These are phyloP conservation scores for Dendroctonus ponderosae DNA, from an alignment of 1,140 invertebrate genomes.

Conservation along the genomic window DNA sequence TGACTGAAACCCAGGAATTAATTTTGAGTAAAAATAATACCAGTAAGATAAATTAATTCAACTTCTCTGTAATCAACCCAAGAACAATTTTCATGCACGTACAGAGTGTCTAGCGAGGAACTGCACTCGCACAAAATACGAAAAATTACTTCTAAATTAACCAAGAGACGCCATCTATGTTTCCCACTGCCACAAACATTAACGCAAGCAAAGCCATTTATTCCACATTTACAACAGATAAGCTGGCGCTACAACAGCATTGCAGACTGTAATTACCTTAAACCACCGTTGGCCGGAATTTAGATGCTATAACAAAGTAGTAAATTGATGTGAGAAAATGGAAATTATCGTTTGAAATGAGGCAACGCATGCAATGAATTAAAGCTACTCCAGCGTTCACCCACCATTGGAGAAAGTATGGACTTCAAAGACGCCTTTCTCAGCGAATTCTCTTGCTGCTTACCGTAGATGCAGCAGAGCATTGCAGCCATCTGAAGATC, in stretches of 20 bases:
- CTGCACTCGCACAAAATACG: no score
- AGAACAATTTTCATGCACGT: no score
- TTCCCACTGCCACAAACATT: no score
- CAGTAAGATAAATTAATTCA: no score
- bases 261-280: conserved; percentile 55
- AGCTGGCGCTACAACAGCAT: not conserved
- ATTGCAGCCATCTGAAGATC: conserved; percentile 94
- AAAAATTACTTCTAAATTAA: no score
- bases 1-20: no score
- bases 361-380: not conserved
- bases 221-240: not conserved
- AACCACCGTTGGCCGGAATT: conserved; percentile 60
- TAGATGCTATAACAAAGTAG: conserved; percentile 57
- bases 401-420: conserved; percentile 50
- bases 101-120: no score
- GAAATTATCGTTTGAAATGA: not conserved
- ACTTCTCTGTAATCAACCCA: no score
- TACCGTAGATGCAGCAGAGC: conserved; percentile 82
- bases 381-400: conserved; percentile 33
- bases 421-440: conserved; percentile 49
- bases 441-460: conserved; percentile 46
- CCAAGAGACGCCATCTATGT: no score
- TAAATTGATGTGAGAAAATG: not conserved
- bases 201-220: no score
- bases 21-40: no score